Evolutionary conservation across 2,888 invertebrate species (phyloP).

Genomic region (Himalopsyche japonica): DNA sequence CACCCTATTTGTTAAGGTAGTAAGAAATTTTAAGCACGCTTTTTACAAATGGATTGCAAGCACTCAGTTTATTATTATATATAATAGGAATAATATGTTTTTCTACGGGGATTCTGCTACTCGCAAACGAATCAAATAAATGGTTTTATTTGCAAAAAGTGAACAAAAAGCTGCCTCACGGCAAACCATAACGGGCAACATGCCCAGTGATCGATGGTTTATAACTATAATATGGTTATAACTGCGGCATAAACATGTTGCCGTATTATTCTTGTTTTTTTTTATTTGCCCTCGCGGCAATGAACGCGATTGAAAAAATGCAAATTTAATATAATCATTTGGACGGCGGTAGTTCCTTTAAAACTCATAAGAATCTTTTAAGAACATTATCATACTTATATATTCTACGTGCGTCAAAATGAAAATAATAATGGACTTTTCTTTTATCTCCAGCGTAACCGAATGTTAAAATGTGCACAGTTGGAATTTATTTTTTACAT

Average conservation of each 20-base stretch:
- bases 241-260: slow-evolving; percentile 3
- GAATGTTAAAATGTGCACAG: neutral
- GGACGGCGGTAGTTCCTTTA: neutral
- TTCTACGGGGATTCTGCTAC: neutral
- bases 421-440: neutral
- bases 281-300: neutral
- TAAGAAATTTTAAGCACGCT: neutral
- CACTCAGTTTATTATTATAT: neutral
- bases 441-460: neutral
- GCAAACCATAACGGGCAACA: slow-evolving; percentile 1
- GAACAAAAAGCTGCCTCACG: neutral
- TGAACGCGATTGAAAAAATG: neutral
- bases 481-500: no score
- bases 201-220: slow-evolving; percentile 18
- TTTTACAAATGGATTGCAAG: neutral
- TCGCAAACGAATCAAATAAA: slow-evolving; percentile 8
- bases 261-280: slow-evolving; percentile 2
- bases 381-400: neutral
- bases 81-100: neutral
- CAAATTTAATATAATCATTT: neutral
- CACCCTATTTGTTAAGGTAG: neutral
- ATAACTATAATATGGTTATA: slow-evolving; percentile 24
- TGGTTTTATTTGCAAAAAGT: neutral
- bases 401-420: neutral
- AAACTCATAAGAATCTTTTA: neutral